These are phyloP conservation scores for Ptilodon capucinus DNA, from an alignment of 2,888 invertebrate species.

Conservation along the genomic window DNA sequence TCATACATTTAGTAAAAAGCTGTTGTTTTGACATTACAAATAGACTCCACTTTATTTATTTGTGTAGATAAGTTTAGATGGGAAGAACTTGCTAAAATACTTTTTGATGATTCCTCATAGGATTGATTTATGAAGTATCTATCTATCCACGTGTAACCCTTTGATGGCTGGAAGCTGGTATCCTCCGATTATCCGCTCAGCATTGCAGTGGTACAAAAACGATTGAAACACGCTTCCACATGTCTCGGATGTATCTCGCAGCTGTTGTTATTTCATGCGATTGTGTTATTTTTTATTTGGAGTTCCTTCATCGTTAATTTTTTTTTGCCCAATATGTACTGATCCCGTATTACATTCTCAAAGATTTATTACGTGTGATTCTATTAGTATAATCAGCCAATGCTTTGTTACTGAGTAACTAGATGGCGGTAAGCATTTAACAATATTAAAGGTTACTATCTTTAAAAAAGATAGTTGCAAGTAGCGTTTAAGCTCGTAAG, in stretches of 20 bases:
- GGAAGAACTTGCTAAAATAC: too few relatives aligned
- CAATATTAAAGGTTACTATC: too few relatives aligned
- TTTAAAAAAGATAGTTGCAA: neutral
- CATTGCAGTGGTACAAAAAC: constrained; percentile 27
- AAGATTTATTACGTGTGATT: neutral
- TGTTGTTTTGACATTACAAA: too few relatives aligned
- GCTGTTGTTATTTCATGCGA: constrained; percentile 58
- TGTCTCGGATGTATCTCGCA: constrained; percentile 44
- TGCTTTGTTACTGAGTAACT: too few relatives aligned
- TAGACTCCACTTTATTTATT: too few relatives aligned
- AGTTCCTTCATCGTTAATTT: constrained; percentile 19
- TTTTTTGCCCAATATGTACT: neutral
- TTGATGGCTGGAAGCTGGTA: constrained; percentile 12
- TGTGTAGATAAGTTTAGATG: too few relatives aligned
- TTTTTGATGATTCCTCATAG: neutral
- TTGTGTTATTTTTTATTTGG: constrained; percentile 31
- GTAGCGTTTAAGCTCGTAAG: neutral
- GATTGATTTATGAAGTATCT: neutral
- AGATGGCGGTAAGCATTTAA: too few relatives aligned
- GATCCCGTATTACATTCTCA: neutral
- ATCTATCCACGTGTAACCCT: neutral
- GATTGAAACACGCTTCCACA: constrained; percentile 22
- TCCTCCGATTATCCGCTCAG: constrained; percentile 41
- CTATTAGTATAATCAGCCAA: too few relatives aligned
- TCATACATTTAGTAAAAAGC: too few relatives aligned